Conservation (phyloP, 2,113 vertebrate species). For the Antigone vipio region DNA sequence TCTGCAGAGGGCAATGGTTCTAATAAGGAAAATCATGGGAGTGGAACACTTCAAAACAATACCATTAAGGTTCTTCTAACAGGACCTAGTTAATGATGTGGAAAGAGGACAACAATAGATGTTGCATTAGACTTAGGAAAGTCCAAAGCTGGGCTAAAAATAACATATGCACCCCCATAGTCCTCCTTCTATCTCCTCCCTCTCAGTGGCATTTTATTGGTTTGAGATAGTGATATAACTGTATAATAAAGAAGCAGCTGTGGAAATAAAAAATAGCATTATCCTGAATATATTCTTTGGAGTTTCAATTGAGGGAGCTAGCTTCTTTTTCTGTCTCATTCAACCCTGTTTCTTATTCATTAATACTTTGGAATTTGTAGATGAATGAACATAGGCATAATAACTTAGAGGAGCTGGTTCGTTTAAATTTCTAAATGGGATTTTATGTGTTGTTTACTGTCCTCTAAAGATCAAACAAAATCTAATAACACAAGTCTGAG, state of each 20-base stretch:
- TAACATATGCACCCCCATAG: not conserved
- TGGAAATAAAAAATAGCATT: not conserved
- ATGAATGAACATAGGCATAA: not conserved
- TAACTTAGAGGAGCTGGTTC: not conserved
- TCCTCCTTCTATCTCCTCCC: not conserved
- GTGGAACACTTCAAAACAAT: constrained; percentile 16
- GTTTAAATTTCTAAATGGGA: not conserved
- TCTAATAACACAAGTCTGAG: not conserved
- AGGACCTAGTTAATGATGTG: not conserved
- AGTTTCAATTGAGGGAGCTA: not conserved
- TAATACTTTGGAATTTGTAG: not conserved
- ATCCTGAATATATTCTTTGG: not conserved
- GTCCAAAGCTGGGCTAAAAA: not conserved
- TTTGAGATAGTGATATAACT: not conserved
- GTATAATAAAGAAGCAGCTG: not conserved
- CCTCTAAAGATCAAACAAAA: not conserved
- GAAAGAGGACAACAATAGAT: not conserved
- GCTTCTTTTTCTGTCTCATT: not conserved
- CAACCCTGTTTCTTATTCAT: not conserved
- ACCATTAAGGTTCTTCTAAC: not conserved
- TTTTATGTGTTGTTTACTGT: not conserved
- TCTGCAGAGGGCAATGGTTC: not conserved
- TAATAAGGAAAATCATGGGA: not conserved
- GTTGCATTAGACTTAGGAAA: not conserved
- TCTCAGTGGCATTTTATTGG: not conserved